phyloP scores from a whole-genome alignment of 2,888 invertebrate genomes.

The Ptilodon capucinus region DNA sequence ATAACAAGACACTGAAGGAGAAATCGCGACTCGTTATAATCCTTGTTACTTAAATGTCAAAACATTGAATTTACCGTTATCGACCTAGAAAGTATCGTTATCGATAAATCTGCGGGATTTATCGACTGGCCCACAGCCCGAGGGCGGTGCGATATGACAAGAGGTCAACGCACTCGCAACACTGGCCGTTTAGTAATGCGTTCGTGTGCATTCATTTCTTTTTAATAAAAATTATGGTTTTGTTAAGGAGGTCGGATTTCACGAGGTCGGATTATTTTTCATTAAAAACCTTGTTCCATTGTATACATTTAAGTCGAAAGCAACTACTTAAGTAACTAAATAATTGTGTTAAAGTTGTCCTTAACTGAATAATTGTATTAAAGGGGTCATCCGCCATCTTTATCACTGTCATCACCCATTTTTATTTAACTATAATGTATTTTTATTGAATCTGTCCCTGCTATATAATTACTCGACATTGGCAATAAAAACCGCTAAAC shows the following conservation, averaged over 20 bases:
- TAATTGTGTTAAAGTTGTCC: too few species aligned
- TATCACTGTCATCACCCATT: too few species aligned
- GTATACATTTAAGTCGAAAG: too few species aligned
- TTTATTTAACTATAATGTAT: too few species aligned
- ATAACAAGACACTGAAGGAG: neutral
- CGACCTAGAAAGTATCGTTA: conserved; percentile 31
- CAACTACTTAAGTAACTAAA: too few species aligned
- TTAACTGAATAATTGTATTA: too few species aligned
- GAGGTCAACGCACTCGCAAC: conserved; percentile 57
- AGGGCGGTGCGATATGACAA: conserved; percentile 67
- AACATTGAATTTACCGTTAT: conserved; percentile 29
- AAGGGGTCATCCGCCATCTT: too few species aligned
- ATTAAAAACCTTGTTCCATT: neutral
- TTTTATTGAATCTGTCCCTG: too few species aligned
- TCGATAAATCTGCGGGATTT: conserved; percentile 39
- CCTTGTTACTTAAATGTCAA: conserved; percentile 20
- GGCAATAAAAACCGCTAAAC: too few species aligned
- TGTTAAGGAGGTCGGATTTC: conserved; percentile 24
- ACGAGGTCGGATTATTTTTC: conserved; percentile 2
- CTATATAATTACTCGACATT: too few species aligned
- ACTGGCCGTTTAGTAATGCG: conserved; percentile 35
- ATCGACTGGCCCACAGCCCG: conserved; percentile 38
- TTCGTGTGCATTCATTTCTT: conserved; percentile 53
- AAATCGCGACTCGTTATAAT: conserved; percentile 5
- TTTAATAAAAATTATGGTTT: conserved; percentile 43